Percentiles rank a stretch among this genome's conserved stretches.
Evolutionary conservation across 2,113 vertebrate species (phyloP).

Genomic region (Callionymus lyra): DNA sequence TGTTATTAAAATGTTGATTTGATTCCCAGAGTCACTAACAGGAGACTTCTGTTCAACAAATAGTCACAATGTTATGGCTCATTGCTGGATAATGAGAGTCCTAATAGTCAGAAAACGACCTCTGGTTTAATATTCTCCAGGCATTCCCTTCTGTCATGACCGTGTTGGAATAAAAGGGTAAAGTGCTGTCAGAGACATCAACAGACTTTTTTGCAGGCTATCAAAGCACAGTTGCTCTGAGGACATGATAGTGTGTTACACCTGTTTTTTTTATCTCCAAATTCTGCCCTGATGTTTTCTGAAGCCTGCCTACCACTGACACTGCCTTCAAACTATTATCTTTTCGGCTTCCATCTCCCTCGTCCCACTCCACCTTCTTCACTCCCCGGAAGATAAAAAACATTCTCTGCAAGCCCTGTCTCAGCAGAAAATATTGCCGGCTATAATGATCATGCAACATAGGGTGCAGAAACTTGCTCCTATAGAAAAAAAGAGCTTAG

Average conservation of each 20-base stretch:
- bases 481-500: no score
- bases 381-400: conserved; percentile 45
- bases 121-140: conserved; percentile 26
- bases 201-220: conserved; percentile 49
- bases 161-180: conserved; percentile 16
- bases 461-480: conserved; percentile 12
- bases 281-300: conserved; percentile 60
- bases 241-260: conserved; percentile 61
- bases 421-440: conserved; percentile 58
- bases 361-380: conserved; percentile 14
- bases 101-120: conserved; percentile 2
- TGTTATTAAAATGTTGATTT: no score
- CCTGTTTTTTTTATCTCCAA: conserved; percentile 60
- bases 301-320: conserved; percentile 57
- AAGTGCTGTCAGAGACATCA: conserved; percentile 53
- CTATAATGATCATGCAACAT: conserved; percentile 51
- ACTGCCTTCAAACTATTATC: conserved; percentile 58
- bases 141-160: conserved; percentile 21
- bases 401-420: conserved; percentile 44
- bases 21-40: no score
- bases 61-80: no score
- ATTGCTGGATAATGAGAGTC: no score
- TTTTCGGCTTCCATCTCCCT: conserved; percentile 34
- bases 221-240: conserved; percentile 61
- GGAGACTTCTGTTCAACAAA: no score